Base-by-base conservation (phyloP, 2,797 vertebrate species). In the Uromys caudimaculatus region DNA sequence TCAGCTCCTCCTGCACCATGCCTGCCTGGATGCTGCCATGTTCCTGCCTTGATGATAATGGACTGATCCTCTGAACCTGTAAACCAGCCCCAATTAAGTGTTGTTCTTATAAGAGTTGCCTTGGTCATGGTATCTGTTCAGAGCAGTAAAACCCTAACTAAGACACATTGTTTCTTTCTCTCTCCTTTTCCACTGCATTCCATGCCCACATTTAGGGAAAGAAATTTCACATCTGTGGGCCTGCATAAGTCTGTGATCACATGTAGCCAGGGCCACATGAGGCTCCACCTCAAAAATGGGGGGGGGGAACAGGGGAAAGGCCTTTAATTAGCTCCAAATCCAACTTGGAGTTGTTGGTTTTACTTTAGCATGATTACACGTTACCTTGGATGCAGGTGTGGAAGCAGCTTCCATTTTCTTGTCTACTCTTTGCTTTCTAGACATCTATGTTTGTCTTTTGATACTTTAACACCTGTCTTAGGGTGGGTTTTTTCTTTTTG, bases 251-350 rank as follows among this genome's bases (percentile, higher is more conserved):
- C n/a, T 88, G 24, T 32, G n/a, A 44, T 88, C 2, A 2, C 52
- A 23, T 69, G n/a, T 19, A 69, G 47, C 9, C 21, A 27, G 47
- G 19, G 47, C 64, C n/a, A 52, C 21, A 14, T 52, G 64, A 71
- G 35, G 52, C 64, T 54, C 38, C 17, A 13, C 50, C 35, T 87
- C 67, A 47, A 64, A 82, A 50, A 60, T 44, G 17, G 9, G 27
- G 41, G 3, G 14, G n/a, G n/a, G n/a, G n/a, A n/a, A n/a, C n/a
- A 23, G 14, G 24, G 54, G 6, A 19, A n/a, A 38, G n/a, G 35
- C 16, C 54, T 90, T 93, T 54, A 32, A 52, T 86, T 56, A 85
- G 23, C 77, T 93, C 82, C n/a, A 60, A 90, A 87, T 90, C 29
- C 6, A 95, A 64, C 16, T n/a, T 52, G 56, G 85, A 35, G 24